Evolutionary conservation across 2,113 vertebrate genomes (phyloP).

Genomic region (Catharus minimus): DNA sequence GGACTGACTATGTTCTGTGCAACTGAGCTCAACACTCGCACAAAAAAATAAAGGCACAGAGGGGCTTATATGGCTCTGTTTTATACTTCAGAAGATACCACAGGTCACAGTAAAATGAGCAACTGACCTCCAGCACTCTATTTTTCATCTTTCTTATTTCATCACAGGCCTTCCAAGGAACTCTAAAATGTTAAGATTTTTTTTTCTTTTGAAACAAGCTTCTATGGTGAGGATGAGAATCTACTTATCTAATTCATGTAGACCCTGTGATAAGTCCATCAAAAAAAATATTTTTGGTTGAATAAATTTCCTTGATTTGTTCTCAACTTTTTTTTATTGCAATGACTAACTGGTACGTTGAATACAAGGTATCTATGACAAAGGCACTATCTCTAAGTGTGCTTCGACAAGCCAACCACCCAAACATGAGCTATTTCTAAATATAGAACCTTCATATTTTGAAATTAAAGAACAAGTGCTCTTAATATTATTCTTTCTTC

Average conservation of each 20-base stretch:
- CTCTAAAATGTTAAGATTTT: fast-evolving
- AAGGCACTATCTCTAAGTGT: neutral
- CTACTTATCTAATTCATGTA: neutral
- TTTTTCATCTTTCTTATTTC: neutral
- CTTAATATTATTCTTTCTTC: neutral
- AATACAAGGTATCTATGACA: neutral
- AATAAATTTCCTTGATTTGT: neutral
- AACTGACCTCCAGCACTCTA: neutral
- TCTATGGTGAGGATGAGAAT: neutral
- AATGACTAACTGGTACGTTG: neutral
- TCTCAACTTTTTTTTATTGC: neutral
- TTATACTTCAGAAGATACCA: neutral
- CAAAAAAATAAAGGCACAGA: neutral
- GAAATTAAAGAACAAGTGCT: neutral
- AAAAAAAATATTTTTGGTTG: neutral
- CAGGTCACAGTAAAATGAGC: neutral
- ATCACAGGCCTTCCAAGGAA: neutral
- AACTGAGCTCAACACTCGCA: neutral
- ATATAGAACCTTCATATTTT: neutral
- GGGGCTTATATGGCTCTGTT: neutral
- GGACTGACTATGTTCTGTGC: neutral
- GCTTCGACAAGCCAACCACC: neutral
- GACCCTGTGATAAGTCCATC: neutral
- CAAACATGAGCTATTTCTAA: neutral
- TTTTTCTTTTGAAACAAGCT: neutral